These are phyloP conservation scores for Puma concolor DNA, from an alignment of 2,113 vertebrate genomes.

Conservation along the genomic window DNA sequence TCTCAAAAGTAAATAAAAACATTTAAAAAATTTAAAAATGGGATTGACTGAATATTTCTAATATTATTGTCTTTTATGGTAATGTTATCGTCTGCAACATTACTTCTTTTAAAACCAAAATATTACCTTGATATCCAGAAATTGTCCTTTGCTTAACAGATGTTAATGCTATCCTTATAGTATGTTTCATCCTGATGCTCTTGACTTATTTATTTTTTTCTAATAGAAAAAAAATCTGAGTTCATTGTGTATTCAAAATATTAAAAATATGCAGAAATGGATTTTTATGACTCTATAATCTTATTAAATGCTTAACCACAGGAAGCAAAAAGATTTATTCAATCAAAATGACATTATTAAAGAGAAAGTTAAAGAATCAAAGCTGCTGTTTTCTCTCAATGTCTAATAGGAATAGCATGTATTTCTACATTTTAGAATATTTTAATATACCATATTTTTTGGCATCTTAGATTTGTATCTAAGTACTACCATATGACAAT, in stretches of 20 bases:
- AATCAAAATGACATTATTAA: not conserved
- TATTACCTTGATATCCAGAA: not conserved
- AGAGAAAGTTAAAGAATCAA: conserved; percentile 37
- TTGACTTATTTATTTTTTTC: not conserved
- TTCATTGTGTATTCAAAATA: not conserved
- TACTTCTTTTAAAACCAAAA: not conserved
- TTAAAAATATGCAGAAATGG: conserved; percentile 32
- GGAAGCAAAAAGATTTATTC: conserved; percentile 52
- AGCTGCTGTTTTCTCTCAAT: not conserved
- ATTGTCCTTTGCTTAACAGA: not conserved
- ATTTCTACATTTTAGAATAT: not conserved
- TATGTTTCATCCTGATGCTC: not conserved
- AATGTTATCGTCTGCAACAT: not conserved
- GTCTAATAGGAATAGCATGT: not conserved
- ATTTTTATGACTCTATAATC: conserved; percentile 42
- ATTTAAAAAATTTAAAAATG: too few relatives aligned
- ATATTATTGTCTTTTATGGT: not conserved
- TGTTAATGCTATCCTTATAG: not conserved
- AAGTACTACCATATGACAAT: not conserved
- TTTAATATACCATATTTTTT: not conserved
- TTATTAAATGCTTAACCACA: conserved; percentile 68
- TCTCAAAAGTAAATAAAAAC: too few relatives aligned
- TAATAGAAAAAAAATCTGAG: not conserved
- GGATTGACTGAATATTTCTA: not conserved
- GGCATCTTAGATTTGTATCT: not conserved